Base-by-base conservation (phyloP, 2,113 vertebrate genomes). In the Oryctolagus cuniculus region DNA sequence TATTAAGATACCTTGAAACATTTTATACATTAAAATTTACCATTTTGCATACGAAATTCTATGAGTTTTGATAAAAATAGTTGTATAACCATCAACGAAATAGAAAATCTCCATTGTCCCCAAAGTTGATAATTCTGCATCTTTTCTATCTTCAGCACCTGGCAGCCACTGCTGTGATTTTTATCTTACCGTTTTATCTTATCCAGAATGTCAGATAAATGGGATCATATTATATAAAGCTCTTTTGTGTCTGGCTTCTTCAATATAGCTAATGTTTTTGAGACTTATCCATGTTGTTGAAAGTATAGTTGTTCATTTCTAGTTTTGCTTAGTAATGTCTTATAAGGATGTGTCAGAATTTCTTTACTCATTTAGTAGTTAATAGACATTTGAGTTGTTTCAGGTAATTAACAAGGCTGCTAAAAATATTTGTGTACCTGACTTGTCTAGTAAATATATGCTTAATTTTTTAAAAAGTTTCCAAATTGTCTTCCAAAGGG, bases 391-490 rank as follows among this genome's bases (percentile, higher is more conserved):
- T 95, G 17, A 22, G 2, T 72, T 67, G 55, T 93, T 85, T 85
- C 31, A 85, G 67, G 17, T 69, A 77, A 61, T 69, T 66, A 80
- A 69, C 83, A 88, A 74, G n/a, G 10, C 36, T 67, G 0, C 44
- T 75, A 49, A 17, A 80, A 90, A 61, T 6, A 49, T 34, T 86
- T 38, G 31, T 58, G 24, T 88, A 10, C 15, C 29, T 89, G 61
- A 83, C n/a, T 70, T 91, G 12, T 55, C 63, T 89, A n/a, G 38
- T 73, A 36, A 83, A 31, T 82, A 16, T n/a, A 25, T 80, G 25
- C 63, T 69, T 93, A 72, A 36, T 75, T 55, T 93, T 84, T 19
- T 51, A 82, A 74, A 83, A 78, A 53, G 75, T 70, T 84, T 5
- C 38, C 83, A 75, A 69, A 13, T 72, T 53, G 29, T 58, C 55